A percentile compares a stretch with the other conserved stretches of the same genome.
Evolutionary conservation across 2,888 invertebrate genomes (phyloP).

Genomic region (Eudemis profundana): DNA sequence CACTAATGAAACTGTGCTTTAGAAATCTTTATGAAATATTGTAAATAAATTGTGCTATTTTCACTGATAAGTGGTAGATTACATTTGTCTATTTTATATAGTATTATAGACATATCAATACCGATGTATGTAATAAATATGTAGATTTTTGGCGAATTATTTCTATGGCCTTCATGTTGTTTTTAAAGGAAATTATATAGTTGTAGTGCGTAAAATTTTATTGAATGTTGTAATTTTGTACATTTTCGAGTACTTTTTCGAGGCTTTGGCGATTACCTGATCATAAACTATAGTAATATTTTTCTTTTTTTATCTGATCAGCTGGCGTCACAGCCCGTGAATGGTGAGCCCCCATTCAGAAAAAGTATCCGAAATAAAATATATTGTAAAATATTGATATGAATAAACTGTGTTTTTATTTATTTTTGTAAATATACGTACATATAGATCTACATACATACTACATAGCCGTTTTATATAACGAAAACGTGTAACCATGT

Average conservation of each 20-base stretch:
- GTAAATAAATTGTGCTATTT: constrained; percentile 45
- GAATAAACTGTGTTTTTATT: constrained; percentile 20
- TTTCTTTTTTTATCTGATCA: constrained; percentile 56
- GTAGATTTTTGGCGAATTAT: constrained; percentile 26
- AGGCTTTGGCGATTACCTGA: constrained; percentile 65
- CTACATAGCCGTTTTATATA: constrained; percentile 26
- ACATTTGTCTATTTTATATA: constrained; percentile 52
- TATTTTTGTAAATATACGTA: constrained; percentile 27
- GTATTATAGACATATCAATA: constrained; percentile 60
- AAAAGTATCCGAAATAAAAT: constrained; percentile 62
- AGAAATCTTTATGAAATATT: constrained; percentile 52
- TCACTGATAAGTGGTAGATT: constrained; percentile 44
- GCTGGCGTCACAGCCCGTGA: constrained; percentile 64
- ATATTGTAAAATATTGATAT: constrained; percentile 41
- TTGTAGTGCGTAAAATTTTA: constrained; percentile 34
- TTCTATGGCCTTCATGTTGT: constrained; percentile 23
- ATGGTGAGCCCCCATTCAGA: constrained; percentile 81
- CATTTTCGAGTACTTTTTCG: constrained; percentile 66
- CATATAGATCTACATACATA: constrained; percentile 16
- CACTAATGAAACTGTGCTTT: constrained; percentile 93
- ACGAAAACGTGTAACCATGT: constrained; percentile 28
- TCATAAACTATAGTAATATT: constrained; percentile 52
- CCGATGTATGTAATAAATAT: constrained; percentile 17
- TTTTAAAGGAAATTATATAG: constrained; percentile 37
- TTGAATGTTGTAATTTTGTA: constrained; percentile 45